Base-by-base conservation (phyloP, 2,113 vertebrate genomes). In the Pomatorhinus ruficollis region DNA sequence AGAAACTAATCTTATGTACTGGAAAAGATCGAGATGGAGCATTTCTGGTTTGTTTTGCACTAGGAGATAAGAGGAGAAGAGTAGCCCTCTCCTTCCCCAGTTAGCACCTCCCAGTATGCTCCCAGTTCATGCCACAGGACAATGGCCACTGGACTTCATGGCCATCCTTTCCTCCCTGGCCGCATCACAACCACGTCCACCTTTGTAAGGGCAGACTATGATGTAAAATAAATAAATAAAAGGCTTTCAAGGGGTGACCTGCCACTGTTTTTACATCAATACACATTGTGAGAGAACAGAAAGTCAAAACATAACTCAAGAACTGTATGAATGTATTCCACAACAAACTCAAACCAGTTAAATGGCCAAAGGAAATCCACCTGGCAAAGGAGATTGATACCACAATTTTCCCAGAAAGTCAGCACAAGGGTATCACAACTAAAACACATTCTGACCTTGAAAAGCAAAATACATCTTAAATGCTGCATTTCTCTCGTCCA, bases 281-380 rank as follows among this genome's bases (percentile, higher is more conserved):
- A 93, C 28, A 80, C 54, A 27, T 54, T 45, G 71, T 37, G 69
- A 72, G 91, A 90, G 70, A 74, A 65, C 30, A 90, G 42, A 91
- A 96, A 91, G 64, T 37, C 76, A 89, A 97, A 97, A 89, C 87
- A 95, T 33, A 78, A 79, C 61, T 87, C 54, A 91, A 90, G 84
- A 96, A 89, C n/a, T 49, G 44, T 33, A 66, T 45, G 59, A 66
- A 87, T 47, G 44, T 83, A 80, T 84, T 96, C 79, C 89, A 81
- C 68, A 81, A 83, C 94, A 83, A 96, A 96, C 69, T 80, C 79
- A 87, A 90, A 42, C 35, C 53, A 96, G 50, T 83, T 83, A 90
- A 91, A 81, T 77, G 54, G 79, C 65, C 39, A 89, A 71, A 63
- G 85, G 77, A 82, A 60, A 94, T 84, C 66, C 79, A 80, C 33